Base-by-base conservation (phyloP, 2,888 invertebrate species). In the Cacoxenus indagator region DNA sequence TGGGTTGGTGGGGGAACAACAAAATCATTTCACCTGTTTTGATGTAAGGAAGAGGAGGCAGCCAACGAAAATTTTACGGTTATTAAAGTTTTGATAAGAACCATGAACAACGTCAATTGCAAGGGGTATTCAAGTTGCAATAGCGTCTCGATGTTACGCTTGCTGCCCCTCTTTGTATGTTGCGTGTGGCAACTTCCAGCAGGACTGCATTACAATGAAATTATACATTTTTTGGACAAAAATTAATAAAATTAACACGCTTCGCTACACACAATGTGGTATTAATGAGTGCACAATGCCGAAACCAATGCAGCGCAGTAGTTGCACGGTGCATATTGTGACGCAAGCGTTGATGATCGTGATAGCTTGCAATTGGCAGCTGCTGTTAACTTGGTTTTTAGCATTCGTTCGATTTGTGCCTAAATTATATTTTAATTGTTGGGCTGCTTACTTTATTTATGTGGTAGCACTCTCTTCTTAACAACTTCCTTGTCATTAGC, bases 11-110 rank as follows among this genome's bases (percentile, higher is more conserved):
- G 14, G 37, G 17, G 19, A 55, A 43, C 4, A 26, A 24, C n/a
- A 62, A 62, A 80, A 84, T 84, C 81, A 79, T 83, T 84, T 77
- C 82, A 82, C 84, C 82, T 84, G 82, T 83, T 79, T 26, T 14
- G 14, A 24, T 17, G 8, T 1, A 31, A 27, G 1, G 26, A 2
- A 27, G 26, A 61, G 1, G 51, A 65, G 24, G 43, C 0, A 54
- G 29, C 59, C 55, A 65, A 65, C 48, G 65, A 59, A 67, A 67
- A 65, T 65, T 70, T 70, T 67, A 70, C 68, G 70, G 57, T 70
- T 70, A 68, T 68, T 68, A 70, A 70, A 70, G 64, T 70, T n/a
- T 65, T 64, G 64, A 64, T 54, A 57, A 67, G 51, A 48, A 59
- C 68, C 68, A 67, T 66, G 64, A 69, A 48, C 27, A n/a, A 67